phyloP scores from a whole-genome alignment of 2,113 vertebrate species.

The Falcunculus frontatus region DNA sequence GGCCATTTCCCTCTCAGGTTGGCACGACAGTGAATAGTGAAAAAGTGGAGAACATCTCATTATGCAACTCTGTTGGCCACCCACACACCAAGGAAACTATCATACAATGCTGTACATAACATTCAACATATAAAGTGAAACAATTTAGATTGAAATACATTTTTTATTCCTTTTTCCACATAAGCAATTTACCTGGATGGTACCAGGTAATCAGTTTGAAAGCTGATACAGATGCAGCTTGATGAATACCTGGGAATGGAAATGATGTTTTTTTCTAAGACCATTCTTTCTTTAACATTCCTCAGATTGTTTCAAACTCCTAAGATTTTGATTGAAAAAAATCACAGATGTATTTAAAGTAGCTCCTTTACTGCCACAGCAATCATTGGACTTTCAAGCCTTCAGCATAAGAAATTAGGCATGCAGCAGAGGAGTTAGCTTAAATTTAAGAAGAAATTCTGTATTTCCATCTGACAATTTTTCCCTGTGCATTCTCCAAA shows the following conservation, averaged over 20 bases:
- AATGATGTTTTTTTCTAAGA: not conserved
- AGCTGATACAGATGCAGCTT: not conserved
- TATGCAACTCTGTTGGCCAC: not conserved
- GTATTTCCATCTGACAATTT: not conserved
- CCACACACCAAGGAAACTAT: not conserved
- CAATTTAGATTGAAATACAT: not conserved
- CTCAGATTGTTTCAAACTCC: not conserved
- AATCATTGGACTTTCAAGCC: not conserved
- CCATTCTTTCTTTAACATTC: not conserved
- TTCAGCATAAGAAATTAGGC: not conserved
- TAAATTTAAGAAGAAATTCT: not conserved
- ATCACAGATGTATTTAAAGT: not conserved
- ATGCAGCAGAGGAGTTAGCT: not conserved
- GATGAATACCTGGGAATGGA: not conserved
- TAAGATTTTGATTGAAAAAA: not conserved
- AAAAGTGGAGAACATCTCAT: not conserved
- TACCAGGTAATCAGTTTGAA: not conserved
- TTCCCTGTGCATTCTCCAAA: not conserved
- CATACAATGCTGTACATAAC: not conserved
- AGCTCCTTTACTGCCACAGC: not conserved
- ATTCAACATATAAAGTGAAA: not conserved
- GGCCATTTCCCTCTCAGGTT: not conserved
- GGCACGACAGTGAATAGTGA: not conserved
- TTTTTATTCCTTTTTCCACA: not conserved
- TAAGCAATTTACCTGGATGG: not conserved